Evolutionary conservation across 2,113 vertebrate genomes (phyloP), one percentile per base, ranked within the genome.

Genomic region (Telmatochromis sp.): DNA sequence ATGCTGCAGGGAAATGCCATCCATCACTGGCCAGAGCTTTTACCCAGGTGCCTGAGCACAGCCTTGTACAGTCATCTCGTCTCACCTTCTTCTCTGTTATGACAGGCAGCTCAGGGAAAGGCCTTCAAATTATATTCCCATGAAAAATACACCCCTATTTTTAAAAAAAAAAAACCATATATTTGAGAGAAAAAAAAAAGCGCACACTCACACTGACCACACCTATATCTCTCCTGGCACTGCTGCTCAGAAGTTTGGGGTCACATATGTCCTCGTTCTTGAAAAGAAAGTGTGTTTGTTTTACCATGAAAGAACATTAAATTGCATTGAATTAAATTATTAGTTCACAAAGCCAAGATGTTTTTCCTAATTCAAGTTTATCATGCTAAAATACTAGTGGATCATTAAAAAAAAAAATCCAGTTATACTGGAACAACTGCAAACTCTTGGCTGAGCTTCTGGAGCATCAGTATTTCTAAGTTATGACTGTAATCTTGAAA

Each of bases 1-100:
- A 93, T 80, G 93, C 93, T 90, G 88, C 82, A 89, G 93, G 93
- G 91, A 80, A 87, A 85, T 70, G 85, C 9, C 42, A 94, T 94
- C 93, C 88, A 94, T 95, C 93, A 94, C 81, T 6, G 70, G 83
- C 60, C 31, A 19, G 92, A 68, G 87, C 81, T 57, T 78, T 90
- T 91, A 89, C 90, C 86, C 92, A 90, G 91, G 88, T 93, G 90
- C 70, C 91, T 78, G 79, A 84, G 91, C 80, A 57, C 68, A 87
- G 91, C 84, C 88, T 90, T 84, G 90, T 84, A 87, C 86, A 90
- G 91, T 90, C 88, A 86, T 89, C 89, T 87, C 87, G 75, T 92
- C 82, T 75, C 94, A 81, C 90, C 86, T 79, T 83, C 63, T 45
- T 51, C 55, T 63, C 17, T 65, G 75, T 84, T 55, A 82, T 89